A percentile compares a stretch with the other conserved stretches of the same genome.
Conservation (phyloP, 2,113 vertebrate genomes). For the Bucco capensis region DNA sequence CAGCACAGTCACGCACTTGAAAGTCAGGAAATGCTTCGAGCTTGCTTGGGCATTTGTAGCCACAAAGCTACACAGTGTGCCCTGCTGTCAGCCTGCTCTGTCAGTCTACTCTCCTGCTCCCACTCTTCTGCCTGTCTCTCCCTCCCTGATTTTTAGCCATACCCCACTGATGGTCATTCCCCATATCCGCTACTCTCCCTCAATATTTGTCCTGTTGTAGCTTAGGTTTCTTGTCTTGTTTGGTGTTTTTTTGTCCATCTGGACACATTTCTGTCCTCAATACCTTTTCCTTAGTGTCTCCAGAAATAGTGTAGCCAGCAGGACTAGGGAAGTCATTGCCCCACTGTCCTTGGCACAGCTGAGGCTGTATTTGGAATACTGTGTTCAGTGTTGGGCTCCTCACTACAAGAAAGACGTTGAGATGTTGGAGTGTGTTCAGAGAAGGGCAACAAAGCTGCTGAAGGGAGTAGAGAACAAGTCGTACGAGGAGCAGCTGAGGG, state of each 20-base stretch:
- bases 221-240: not conserved
- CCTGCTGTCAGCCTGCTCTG: not conserved
- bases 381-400: not conserved
- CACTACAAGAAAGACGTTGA: not conserved
- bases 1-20: not conserved
- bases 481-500: not conserved
- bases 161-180: not conserved
- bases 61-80: not conserved
- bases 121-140: not conserved
- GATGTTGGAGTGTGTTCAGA: not conserved
- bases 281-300: not conserved
- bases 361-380: not conserved
- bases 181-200: not conserved
- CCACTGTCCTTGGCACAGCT: not conserved
- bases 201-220: not conserved
- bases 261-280: not conserved
- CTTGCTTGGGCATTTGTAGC: not conserved
- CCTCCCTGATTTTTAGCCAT: not conserved
- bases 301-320: not conserved
- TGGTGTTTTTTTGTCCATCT: not conserved
- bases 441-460: not conserved
- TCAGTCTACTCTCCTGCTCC: rapidly evolving
- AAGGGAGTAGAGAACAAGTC: not conserved
- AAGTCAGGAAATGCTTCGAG: not conserved
- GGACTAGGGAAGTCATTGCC: not conserved